These are phyloP conservation scores for Sinella curviseta DNA, from an alignment of 1,140 invertebrate species.

Conservation along the genomic window DNA sequence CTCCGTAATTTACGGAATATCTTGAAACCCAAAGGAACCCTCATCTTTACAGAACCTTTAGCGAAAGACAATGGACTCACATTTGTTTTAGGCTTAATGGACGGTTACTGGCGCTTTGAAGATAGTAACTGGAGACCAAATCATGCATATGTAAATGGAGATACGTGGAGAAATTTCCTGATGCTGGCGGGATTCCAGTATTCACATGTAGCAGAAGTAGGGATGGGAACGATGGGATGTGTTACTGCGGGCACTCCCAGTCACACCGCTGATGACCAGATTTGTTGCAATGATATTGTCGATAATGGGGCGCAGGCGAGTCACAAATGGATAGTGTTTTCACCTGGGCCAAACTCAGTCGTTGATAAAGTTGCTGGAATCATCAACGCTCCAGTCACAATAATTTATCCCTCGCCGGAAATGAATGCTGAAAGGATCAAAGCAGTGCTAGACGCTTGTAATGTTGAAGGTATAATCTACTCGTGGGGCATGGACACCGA, in stretches of 20 bases:
- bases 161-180: neutral
- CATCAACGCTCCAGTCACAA: too few relatives aligned
- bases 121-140: neutral
- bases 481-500: neutral
- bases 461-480: too few relatives aligned
- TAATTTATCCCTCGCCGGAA: too few relatives aligned
- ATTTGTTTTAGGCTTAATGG: slow-evolving; percentile 1
- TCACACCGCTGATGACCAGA: too few relatives aligned
- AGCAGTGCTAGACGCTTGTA: too few relatives aligned
- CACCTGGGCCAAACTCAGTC: too few relatives aligned
- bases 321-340: too few relatives aligned
- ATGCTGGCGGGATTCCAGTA: neutral
- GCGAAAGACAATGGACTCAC: neutral
- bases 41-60: slow-evolving; percentile 5
- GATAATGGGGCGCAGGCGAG: too few relatives aligned
- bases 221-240: neutral
- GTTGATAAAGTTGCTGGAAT: too few relatives aligned
- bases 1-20: neutral
- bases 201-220: neutral
- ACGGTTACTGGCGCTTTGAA: slow-evolving; percentile 23
- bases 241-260: too few relatives aligned
- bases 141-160: neutral
- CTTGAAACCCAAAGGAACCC: neutral
- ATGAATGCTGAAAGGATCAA: too few relatives aligned
- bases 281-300: too few relatives aligned